Percentiles rank a stretch among this genome's conserved stretches.
These are phyloP conservation scores for Plectus sambesii DNA, from an alignment of 1,140 invertebrate genomes.

Conservation along the genomic window DNA sequence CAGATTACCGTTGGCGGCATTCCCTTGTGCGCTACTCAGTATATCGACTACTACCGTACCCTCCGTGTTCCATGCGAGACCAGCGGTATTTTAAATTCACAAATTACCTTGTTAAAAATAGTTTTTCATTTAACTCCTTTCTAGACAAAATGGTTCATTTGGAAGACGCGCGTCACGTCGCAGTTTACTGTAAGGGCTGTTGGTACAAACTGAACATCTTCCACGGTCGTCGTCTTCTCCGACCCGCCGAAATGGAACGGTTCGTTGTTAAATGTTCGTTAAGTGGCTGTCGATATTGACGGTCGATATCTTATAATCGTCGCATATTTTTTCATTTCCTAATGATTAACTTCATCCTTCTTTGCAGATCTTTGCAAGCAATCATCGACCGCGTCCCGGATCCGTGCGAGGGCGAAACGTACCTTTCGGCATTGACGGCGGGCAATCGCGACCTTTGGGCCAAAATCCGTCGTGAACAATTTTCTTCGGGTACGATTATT, in stretches of 20 bases:
- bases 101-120: background rate
- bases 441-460: conserved; percentile 30
- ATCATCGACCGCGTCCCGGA: conserved; percentile 23
- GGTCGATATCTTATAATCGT: too few relatives aligned
- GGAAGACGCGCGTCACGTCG: conserved; percentile 23
- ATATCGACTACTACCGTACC: conserved; percentile 24
- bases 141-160: conserved; percentile 24
- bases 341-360: too few relatives aligned
- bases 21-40: conserved; percentile 26
- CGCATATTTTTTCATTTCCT: background rate
- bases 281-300: too few relatives aligned
- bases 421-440: conserved; percentile 20
- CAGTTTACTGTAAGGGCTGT: conserved; percentile 27
- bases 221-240: conserved; percentile 18
- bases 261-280: too few relatives aligned
- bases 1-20: conserved; percentile 26
- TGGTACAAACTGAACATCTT: conserved; percentile 29
- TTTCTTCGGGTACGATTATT: too few relatives aligned
- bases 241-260: conserved; percentile 26
- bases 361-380: conserved; percentile 21
- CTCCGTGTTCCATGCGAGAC: conserved; percentile 20
- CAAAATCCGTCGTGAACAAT: conserved; percentile 23
- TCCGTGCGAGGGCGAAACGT: conserved; percentile 14
- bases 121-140: too few relatives aligned
- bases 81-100: conserved; percentile 12